Evolutionary conservation across 1,140 invertebrate species (phyloP), one percentile per base, ranked within the genome.

Genomic region (Venturia canescens): DNA sequence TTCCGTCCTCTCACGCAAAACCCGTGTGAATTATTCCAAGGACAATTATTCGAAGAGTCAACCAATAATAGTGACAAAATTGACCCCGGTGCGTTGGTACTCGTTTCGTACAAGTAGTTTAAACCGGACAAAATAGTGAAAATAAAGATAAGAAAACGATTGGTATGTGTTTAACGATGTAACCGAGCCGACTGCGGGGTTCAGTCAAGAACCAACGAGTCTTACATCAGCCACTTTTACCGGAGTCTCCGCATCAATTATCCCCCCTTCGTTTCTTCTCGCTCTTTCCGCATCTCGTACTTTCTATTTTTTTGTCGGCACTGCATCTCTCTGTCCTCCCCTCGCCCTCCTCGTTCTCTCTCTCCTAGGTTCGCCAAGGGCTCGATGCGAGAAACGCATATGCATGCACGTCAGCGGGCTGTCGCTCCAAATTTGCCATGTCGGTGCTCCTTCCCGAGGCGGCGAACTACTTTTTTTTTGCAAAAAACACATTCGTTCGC

Each of bases 211-310:
- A 76, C 63, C 72, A 16, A 60, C 72, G 27, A 26, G 4, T 60
- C 53, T 76, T 76, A 76, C 72, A 76, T 76, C 72, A 76, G 72
- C 72, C 72, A 53, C 53, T 76, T 76, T 63, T 76, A 76, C 72
- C 63, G 72, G 50, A 1, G 72, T 63, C 72, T 76, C n/a, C 27
- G 44, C 53, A 76, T 76, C 72, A 76, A 76, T 76, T 76, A 76
- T 60, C 53, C 53, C 50, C 18, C 60, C 60, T 63, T 63, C 60
- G 6, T 63, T 29, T 9, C 27, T 18, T 71, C 69, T 44, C 72
- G 53, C 26, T 60, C 72, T 76, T 76, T 76, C 72, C 72, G 72
- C 53, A 34, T 76, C 72, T 76, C 34, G 53, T 76, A 60, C 72
- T 60, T 63, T 60, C 53, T 34, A 50, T 60, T 63, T 60, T 76